These are phyloP conservation scores for Cryptoblepharus egeriae DNA, from an alignment of 2,797 vertebrate species.

Conservation along the genomic window DNA sequence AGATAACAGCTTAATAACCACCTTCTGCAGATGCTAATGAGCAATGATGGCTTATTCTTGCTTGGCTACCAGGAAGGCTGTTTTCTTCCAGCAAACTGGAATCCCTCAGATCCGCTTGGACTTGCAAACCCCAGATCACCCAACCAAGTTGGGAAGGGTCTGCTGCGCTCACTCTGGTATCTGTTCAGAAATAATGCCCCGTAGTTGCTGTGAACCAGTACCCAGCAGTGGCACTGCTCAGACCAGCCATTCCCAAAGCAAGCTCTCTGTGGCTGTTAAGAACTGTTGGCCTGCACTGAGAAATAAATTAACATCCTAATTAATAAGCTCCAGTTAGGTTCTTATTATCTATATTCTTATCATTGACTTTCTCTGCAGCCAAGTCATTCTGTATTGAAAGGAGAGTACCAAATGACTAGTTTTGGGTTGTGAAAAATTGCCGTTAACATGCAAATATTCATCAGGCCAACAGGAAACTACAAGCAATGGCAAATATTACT, in stretches of 20 bases:
- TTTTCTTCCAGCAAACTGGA: slow-evolving; percentile 18
- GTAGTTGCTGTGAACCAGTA: not conserved
- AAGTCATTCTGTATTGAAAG: not conserved
- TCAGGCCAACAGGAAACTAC: not conserved
- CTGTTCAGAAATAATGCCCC: not conserved
- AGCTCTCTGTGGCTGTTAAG: not conserved
- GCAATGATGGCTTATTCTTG: slow-evolving; percentile 38
- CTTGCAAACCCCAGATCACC: not conserved
- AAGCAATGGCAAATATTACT: not conserved
- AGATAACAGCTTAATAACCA: slow-evolving; percentile 38
- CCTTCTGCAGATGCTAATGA: slow-evolving; percentile 30
- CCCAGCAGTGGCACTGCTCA: too few species aligned
- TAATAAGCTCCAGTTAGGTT: not conserved
- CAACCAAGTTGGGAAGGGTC: not conserved
- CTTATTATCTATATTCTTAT: not conserved
- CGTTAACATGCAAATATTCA: too few species aligned
- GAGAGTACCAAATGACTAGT: not conserved
- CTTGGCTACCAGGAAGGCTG: slow-evolving; percentile 15
- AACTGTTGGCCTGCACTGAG: not conserved
- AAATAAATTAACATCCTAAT: not conserved
- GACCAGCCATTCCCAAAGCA: not conserved
- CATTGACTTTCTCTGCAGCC: not conserved
- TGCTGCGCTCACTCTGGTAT: slow-evolving; percentile 8
- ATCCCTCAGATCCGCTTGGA: not conserved
- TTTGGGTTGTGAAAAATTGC: not conserved